phyloP scores from a whole-genome alignment of 92 coral and sea anemone species.

The Porites divaricata region DNA sequence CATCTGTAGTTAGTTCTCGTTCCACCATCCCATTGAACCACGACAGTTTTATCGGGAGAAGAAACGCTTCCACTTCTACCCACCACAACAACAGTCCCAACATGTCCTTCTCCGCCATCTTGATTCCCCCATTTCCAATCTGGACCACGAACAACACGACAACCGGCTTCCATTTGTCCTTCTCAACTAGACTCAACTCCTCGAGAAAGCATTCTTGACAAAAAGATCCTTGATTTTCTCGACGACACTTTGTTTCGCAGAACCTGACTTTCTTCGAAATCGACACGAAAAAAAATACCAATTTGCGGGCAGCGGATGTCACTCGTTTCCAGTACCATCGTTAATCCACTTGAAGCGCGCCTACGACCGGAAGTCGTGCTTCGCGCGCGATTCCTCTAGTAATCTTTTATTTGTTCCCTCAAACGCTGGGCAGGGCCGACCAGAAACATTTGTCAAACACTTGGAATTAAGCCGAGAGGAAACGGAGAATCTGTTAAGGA shows the following conservation, averaged over 20 bases:
- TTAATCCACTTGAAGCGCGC: background rate
- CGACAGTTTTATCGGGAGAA: conserved; percentile 90
- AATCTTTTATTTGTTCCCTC: background rate
- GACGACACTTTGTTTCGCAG: background rate
- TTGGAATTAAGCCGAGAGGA: background rate
- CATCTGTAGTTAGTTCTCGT: conserved; percentile 90
- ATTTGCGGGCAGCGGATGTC: conserved; percentile 41
- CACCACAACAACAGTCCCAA: conserved; percentile 86
- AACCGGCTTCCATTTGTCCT: conserved; percentile 71
- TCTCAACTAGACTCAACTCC: background rate
- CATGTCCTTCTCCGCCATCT: conserved; percentile 97
- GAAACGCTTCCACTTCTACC: conserved; percentile 75
- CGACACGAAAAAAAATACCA: background rate
- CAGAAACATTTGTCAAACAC: background rate
- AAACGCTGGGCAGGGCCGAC: background rate
- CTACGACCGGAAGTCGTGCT: conserved; percentile 31
- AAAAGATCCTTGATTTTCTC: background rate
- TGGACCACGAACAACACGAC: conserved; percentile 85
- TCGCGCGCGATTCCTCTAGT: background rate
- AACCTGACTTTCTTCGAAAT: conserved; percentile 43
- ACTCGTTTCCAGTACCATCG: conserved; percentile 27
- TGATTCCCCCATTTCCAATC: conserved; percentile 91
- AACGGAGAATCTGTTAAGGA: background rate
- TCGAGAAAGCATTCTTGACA: background rate
- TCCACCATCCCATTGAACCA: conserved; percentile 93